A percentile compares a stretch with the other conserved stretches of the same genome.
Evolutionary conservation across 1,140 invertebrate species (phyloP).

Genomic region (Microplitis mediator): DNA sequence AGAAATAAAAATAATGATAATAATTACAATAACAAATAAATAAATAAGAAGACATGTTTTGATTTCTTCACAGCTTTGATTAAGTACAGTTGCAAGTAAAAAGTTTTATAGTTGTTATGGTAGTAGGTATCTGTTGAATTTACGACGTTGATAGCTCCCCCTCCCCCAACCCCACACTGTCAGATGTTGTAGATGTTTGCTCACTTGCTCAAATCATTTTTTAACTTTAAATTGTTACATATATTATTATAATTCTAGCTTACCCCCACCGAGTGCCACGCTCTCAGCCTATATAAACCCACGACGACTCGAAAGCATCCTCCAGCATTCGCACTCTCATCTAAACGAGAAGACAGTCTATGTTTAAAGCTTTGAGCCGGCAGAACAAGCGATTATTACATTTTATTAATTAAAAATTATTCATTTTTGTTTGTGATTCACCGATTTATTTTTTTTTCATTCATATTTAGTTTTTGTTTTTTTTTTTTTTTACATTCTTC

Average conservation of each 20-base stretch:
- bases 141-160: not conserved
- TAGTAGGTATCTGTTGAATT: too few species aligned
- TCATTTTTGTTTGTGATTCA: not conserved
- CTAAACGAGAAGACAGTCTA: slow-evolving; percentile 54
- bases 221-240: slow-evolving; percentile 41
- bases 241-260: slow-evolving; percentile 50
- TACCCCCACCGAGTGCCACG: slow-evolving; percentile 37
- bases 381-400: slow-evolving; percentile 20
- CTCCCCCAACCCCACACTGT: not conserved
- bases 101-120: too few species aligned
- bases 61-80: too few species aligned
- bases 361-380: slow-evolving; percentile 47
- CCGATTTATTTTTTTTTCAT: not conserved
- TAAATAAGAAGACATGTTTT: too few species aligned
- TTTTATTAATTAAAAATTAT: not conserved
- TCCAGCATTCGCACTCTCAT: slow-evolving; percentile 37
- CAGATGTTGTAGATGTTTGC: not conserved
- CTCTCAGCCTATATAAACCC: slow-evolving; percentile 56
- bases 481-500: not conserved
- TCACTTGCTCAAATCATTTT: slow-evolving; percentile 32
- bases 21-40: too few species aligned
- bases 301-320: slow-evolving; percentile 48
- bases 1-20: too few species aligned
- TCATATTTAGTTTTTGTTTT: not conserved
- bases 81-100: too few species aligned